Evolutionary conservation across 2,113 vertebrate species (phyloP).

Genomic region (Periophthalmodon schlosseri): DNA sequence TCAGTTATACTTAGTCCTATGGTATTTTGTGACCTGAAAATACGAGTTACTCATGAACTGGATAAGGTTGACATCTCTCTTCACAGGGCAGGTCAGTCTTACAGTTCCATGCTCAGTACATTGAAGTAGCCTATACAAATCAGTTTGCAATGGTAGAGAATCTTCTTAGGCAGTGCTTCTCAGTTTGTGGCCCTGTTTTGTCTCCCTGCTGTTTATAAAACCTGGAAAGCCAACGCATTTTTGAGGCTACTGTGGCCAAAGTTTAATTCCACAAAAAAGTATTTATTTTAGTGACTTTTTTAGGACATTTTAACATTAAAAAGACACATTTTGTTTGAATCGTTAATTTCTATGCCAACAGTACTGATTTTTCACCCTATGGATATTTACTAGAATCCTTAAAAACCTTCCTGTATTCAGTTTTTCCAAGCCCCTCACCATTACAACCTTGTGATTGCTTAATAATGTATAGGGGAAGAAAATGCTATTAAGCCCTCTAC

Average conservation of each 20-base stretch:
- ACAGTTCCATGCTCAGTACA: no score
- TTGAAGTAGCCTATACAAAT: no score
- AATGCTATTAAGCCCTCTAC: slow-evolving; percentile 16
- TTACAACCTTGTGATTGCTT: neutral
- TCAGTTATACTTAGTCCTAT: no score
- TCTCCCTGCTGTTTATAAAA: neutral
- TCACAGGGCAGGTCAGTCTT: no score
- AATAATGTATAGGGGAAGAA: neutral
- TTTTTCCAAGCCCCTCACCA: neutral
- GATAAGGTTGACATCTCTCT: no score
- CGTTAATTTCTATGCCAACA: neutral
- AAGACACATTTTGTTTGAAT: neutral
- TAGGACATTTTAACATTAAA: no score
- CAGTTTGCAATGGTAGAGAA: no score
- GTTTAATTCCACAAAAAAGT: no score
- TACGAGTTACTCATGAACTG: no score
- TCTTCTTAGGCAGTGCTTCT: no score
- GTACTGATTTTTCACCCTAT: neutral
- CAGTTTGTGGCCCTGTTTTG: neutral
- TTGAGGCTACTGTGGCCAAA: neutral
- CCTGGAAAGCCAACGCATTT: neutral
- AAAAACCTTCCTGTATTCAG: neutral
- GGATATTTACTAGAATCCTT: neutral
- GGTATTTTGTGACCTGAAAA: no score
- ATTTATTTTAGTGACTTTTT: no score